Evolutionary conservation across 2,113 vertebrate species (phyloP), one percentile per base, ranked within the genome.

Genomic region (Irena cyanogastra): DNA sequence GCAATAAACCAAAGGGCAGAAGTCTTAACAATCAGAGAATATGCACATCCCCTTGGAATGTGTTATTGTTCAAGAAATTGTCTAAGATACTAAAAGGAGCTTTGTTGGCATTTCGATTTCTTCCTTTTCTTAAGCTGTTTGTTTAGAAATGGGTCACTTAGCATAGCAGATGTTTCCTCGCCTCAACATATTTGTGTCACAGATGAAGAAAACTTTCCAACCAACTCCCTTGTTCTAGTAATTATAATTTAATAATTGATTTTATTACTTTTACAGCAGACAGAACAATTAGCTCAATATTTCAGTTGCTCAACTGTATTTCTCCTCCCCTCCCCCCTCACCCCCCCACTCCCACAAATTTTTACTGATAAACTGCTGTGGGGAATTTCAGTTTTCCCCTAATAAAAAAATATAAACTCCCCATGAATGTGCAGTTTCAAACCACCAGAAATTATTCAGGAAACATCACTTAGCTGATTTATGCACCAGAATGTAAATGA

Each of bases 401-500:
- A 59, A 83, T 20, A 74, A 79, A 74, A 79, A 65, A 57, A 75
- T 11, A 79, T 17, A 63, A 87, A 27, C 37, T 86, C 60, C 50
- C 81, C 41, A 61, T 60, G 81, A 96, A 90, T 56, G 54, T 59
- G 89, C 31, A 78, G 85, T 64, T 92, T 75, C 64, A 83, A 93
- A 39, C 56, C 87, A 70, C 28, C 39, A 95, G 83, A 88, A 95
- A 96, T 95, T 83, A 93, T 95, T 86, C 95, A 95, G 91, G 86
- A 96, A 97, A 81, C 65, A 91, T 90, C 96, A 69, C 65, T 96
- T 93, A 78, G 90, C 41, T 89, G 93, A 57, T 93, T 96, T 94
- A 93, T 76, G 52, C 92, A 92, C 79, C 50, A 92, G 96, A 93
- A 97, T 97, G 95, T 65, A 97, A 96, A 97, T 97, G 71, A 97